Base-by-base conservation (phyloP, 2,888 invertebrate species). In the Calliphora vomitoria region DNA sequence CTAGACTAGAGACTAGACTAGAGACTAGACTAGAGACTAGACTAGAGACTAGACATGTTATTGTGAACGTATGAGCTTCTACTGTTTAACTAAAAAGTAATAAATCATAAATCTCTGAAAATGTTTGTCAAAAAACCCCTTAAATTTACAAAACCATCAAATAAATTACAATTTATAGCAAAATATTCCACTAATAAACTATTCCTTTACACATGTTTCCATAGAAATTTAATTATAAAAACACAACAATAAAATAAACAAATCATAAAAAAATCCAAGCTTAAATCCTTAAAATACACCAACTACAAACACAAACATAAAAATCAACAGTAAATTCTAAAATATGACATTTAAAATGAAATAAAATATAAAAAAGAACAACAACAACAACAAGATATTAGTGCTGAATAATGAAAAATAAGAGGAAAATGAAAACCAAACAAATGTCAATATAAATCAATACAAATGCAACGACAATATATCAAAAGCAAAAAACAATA, bases 401-500 rank as follows among this genome's bases (percentile, higher is more conserved):
- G 25, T 31, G 66, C n/a, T 58, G 53, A 66, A 50, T 64, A 50
- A 35, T 64, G 31, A 58, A 62, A 62, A 44, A 35, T 15, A 44
- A 62, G 55, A 41, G 44, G 6, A 58, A 66, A 31, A 18, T 35
- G 18, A 41, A 60, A 82, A 71, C 50, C 55, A 71, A 41, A 55
- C 4, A 50, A 82, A 69, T 53, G 64, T 41, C 62, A 78, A 72
- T 47, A 84, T 53, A 35, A 72, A 58, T 64, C 53, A 83, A 55
- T 78, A 55, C 11, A 64, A 83, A 64, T 31, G 55, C 76, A 78
- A 66, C 83, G 78, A 78, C 47, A 82, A 82, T 81, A 75, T 64
- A 83, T 18, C 89, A 91, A 89, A 81, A 66, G 3, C 8, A 64
- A 53, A 38, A 20, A 71, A 71, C 58, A 69, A n/a, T 69, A 69